Evolutionary conservation across 2,797 vertebrate species (phyloP).

Genomic region (Sebastes vulpes): DNA sequence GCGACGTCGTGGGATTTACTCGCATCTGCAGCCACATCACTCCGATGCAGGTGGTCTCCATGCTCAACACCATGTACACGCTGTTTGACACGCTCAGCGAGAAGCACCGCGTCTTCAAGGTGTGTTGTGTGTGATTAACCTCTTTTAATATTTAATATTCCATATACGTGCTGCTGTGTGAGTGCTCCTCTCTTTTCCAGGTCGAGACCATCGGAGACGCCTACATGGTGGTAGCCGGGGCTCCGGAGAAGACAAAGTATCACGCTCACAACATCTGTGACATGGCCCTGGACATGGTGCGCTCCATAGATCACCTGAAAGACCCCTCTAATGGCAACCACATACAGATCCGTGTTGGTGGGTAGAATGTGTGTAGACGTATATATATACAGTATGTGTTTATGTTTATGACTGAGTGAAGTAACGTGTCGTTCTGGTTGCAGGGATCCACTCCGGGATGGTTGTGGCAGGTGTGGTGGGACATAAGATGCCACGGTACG

Average conservation of each 20-base stretch:
- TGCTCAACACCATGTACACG: conserved; percentile 87
- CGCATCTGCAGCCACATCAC: conserved; percentile 87
- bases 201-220: conserved; percentile 87
- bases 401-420: neutral
- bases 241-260: conserved; percentile 86
- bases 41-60: conserved; percentile 85
- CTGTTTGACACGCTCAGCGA: conserved; percentile 88
- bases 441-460: conserved; percentile 88
- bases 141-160: neutral
- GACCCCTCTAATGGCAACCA: conserved; percentile 86
- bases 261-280: conserved; percentile 88
- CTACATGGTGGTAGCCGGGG: conserved; percentile 85
- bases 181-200: conserved; percentile 38
- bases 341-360: conserved; percentile 86
- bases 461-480: conserved; percentile 86
- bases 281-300: conserved; percentile 87
- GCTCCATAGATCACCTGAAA: conserved; percentile 86
- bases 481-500: conserved; percentile 87
- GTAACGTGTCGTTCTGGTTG: neutral
- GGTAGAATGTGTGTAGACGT: conserved; percentile 4
- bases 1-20: conserved; percentile 86
- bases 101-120: conserved; percentile 86
- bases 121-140: conserved; percentile 10
- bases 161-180: neutral
- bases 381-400: neutral